Base-by-base conservation (phyloP, 1,140 invertebrate species). In the Drosophila burlai region DNA sequence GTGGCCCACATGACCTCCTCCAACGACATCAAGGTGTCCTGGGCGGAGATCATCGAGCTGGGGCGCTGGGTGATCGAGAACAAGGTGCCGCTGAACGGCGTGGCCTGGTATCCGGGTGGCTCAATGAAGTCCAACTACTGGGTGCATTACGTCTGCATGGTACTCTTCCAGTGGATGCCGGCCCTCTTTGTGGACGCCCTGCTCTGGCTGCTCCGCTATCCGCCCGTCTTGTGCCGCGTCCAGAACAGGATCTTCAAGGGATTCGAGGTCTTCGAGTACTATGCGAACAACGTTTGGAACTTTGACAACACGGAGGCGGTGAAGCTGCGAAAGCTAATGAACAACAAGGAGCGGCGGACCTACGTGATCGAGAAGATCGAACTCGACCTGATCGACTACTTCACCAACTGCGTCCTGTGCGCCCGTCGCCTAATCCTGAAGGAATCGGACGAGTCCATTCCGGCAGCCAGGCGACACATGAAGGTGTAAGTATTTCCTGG, bases 81-180 rank as follows among this genome's bases (percentile, higher is more conserved):
- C 66, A 94, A 94, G 83, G 94, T 97, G 57, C 97, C 97, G 0
- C 92, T 97, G 0, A 97, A 97, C 74, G 95, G 95, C 9, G 95
- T 97, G 2, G 95, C 96, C n/a, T 97, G 97, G 97, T 98, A 98
- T 93, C 97, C 97, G 0, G 97, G 97, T 38, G 97, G 97, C 6
- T 97, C 96, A 2, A 98, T 98, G 96, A 98, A 98, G 85, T 96
- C 95, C 65, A 96, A 95, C 29, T 94, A 95, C 77, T 83, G 96
- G 3, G 84, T 96, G 54, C 97, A 98, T 87, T 95, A 96, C 69
- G 95, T 98, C 43, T 97, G 96, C 83, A 95, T 97, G 55, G 91
- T 98, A 7, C 94, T 98, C 26, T 97, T 97, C 91, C 97, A 98
- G 85, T 96, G 96, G 93, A 93, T 98, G 45, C 97, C 97, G 1